Evolutionary conservation across 2,888 invertebrate species (phyloP), one percentile per base, ranked within the genome.

Genomic region (Allacma fusca): DNA sequence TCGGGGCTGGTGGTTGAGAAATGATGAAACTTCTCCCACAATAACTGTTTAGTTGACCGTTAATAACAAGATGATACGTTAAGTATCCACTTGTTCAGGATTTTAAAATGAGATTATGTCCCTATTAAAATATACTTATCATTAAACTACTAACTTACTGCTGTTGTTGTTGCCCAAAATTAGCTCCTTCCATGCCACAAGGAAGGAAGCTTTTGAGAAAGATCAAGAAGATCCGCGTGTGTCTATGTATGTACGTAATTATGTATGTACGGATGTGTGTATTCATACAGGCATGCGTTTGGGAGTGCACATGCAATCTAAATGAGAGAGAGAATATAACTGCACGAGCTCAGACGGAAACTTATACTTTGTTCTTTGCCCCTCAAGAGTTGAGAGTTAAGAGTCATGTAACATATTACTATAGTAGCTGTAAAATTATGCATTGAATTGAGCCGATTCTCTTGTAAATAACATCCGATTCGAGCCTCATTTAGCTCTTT

Each of bases 361-460:
- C n/a, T n/a, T n/a, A n/a, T n/a, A n/a, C n/a, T n/a, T n/a, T n/a
- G n/a, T n/a, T n/a, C n/a, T n/a, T n/a, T n/a, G n/a, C n/a, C n/a
- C n/a, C n/a, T n/a, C n/a, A n/a, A n/a, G n/a, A n/a, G n/a, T n/a
- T n/a, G n/a, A n/a, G n/a, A n/a, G n/a, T 50, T 50, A 50, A 2
- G 50, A n/a, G 50, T 50, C 19, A n/a, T 5, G 5, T 5, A 12
- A 50, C 16, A 50, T 50, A 50, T 9, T 5, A 50, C 16, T 50
- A 34, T 34, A 28, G 1, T 67, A 19, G 34, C 71, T 28, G 28
- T 71, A 57, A 71, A 71, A 71, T 71, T 57, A 71, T 71, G 50
- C 28, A 57, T 57, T 71, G 21, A 71, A 71, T 71, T 71, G 44
- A 23, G 29, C n/a, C 12, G 29, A 19, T 28, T 34, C 67, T 28